Percentiles rank a stretch among this genome's conserved stretches.
Conservation (phyloP, 1,140 invertebrate species). For the roundworm (Caenorhabditis elegans) region WBcel235 BX284606.5:13593001-13593500, state of each 20-base stretch:
- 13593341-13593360: slow-evolving; percentile 32
- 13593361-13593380: neutral
- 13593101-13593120: neutral
- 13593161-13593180: neutral
- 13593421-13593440: slow-evolving; percentile 5
- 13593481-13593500: neutral
- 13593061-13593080: neutral
- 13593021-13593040: neutral
- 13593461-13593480: slow-evolving; percentile 36
- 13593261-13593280: neutral
- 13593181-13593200: neutral
- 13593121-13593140: slow-evolving; percentile 9
- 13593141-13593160: neutral
- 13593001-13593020: neutral
- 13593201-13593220: neutral
- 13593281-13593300: neutral
- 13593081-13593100: neutral
- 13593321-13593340: slow-evolving; percentile 32
- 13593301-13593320: slow-evolving; percentile 28
- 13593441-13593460: slow-evolving; percentile 20
- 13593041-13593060: neutral
- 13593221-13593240: too few species aligned
- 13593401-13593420: slow-evolving; percentile 28
- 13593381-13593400: neutral
- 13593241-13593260: neutral